Base-by-base conservation (phyloP, 1,140 invertebrate species). In the Drosophila repleta region DNA sequence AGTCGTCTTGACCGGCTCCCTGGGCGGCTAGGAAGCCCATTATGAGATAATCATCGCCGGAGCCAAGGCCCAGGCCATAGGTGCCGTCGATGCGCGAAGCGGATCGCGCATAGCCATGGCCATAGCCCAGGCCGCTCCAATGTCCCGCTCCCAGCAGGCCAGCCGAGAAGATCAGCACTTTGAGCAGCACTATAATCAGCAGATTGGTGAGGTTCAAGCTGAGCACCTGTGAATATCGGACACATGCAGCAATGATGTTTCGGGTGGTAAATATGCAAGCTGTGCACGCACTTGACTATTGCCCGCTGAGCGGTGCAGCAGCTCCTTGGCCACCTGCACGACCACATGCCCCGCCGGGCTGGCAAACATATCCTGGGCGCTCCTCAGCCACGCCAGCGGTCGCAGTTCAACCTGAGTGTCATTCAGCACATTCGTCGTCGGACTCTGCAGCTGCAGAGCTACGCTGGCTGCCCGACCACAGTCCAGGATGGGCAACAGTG, bases 161-260 rank as follows among this genome's bases (percentile, higher is more conserved):
- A 26, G 96, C 96, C 2, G 96, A 96, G 53, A 96, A 94, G 29
- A 97, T 95, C 0, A 97, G 92, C 0, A 96, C 95, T 92, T 97
- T 97, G 26, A 97, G 93, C 4, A 97, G 93, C 26, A 97, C 92
- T 17, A 97, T 93, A 49, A 97, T 94, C 29, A 97, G 92, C 63
- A 97, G 91, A 90, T 97, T 97, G 0, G 96, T 96, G 21, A 97
- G 90, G 91, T 97, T 97, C 18, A 97, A 90, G 74, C 96, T 97
- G 6, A 97, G 93, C 0, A 97, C 95, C 90, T 91, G 37, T 0
- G 26, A 29, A 37, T 26, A 57, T 11, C 17, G 10, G 35, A 52
- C 24, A 21, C 21, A 37, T 95, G 96, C 35, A 32, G 20, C 37
- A 32, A 57, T 68, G 1, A 45, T 20, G 1, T 35, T 11, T 43